Base-by-base conservation (phyloP, 1,140 invertebrate species). In the Drosophila lacertosa region DNA sequence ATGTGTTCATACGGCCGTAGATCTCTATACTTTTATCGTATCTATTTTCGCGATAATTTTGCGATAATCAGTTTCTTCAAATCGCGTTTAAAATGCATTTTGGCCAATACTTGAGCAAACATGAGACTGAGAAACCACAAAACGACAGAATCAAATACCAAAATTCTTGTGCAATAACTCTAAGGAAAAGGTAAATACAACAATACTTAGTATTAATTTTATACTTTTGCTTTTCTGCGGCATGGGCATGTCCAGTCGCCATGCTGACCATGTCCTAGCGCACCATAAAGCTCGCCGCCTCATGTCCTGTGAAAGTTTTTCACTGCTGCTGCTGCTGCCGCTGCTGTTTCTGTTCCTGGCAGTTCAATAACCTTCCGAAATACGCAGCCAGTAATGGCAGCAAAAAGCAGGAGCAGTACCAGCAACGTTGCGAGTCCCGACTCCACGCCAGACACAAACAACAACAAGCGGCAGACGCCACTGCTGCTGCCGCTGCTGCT, bases 1-100 rank as follows among this genome's bases (percentile, higher is more conserved):
- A 90, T 90, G 89, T 90, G 89, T 86, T 86, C 89, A 74, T 67
- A 74, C 74, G 69, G 70, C 55, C 69, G 70, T 53, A 90, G 73
- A 73, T 72, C 79, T 67, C 63, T 81, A 55, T 72, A 77, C 70
- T 89, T 74, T 64, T 70, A 90, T 89, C 84, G 83, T 66, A 79
- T 89, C 65, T 90, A 86, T 53, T 90, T 90, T 80, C 89, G 89
- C 74, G 83, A 90, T 89, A 90, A 77, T 67, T 90, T 86, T 77
- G 89, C 89, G 70, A 88, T 80, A 62, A 89, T 90, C 58, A 89
- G 82, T 64, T 90, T 90, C 74, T 90, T 90, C 77, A 90, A 90
- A 68, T 90, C 89, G 81, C 89, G 89, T 68, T 90, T 90, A 90
- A 90, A 90, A 77, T 68, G 80, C 72, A 60, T 50, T 40, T 51